A percentile compares a stretch with the other conserved stretches of the same genome.
These are phyloP conservation scores for Bryconaethiops microstoma DNA, from an alignment of 2,797 vertebrate genomes.

Conservation along the genomic window DNA sequence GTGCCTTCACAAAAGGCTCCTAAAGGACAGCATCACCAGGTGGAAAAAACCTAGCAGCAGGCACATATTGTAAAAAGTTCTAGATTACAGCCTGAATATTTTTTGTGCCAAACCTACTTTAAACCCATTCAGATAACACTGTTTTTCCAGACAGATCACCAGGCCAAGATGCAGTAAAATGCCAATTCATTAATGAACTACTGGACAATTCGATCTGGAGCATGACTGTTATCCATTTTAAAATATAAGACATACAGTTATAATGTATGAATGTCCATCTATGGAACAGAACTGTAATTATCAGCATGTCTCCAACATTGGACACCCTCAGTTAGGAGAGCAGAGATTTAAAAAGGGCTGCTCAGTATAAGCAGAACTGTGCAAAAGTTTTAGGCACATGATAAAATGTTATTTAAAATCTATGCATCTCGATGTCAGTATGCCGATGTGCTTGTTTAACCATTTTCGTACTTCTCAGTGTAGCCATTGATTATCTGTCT, in stretches of 20 bases:
- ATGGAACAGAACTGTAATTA: not conserved
- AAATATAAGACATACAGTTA: not conserved
- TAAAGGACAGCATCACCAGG: not conserved
- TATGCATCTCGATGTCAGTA: too few relatives aligned
- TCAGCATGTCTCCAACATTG: not conserved
- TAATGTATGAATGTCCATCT: not conserved
- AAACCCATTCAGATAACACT: not conserved
- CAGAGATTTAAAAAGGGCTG: conserved; percentile 8
- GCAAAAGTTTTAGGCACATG: too few relatives aligned
- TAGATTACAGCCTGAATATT: conserved; percentile 4
- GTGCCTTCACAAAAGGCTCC: not conserved
- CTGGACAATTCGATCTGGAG: not conserved
- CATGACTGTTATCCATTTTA: not conserved
- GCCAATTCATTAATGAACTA: not conserved
- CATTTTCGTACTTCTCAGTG: too few relatives aligned
- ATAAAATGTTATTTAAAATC: too few relatives aligned
- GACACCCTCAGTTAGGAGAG: too few relatives aligned
- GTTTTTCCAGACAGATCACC: not conserved
- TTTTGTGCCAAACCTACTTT: not conserved
- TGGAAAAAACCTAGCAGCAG: conserved; percentile 3
- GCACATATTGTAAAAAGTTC: conserved; percentile 8
- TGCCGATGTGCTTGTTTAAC: too few relatives aligned
- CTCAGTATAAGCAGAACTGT: not conserved
- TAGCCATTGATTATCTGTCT: too few relatives aligned
- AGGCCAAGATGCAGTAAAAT: not conserved